Percentiles rank a stretch among this genome's conserved stretches.
Conservation (phyloP, 1,140 invertebrate species). For the Lanistes nyassanus region DNA sequence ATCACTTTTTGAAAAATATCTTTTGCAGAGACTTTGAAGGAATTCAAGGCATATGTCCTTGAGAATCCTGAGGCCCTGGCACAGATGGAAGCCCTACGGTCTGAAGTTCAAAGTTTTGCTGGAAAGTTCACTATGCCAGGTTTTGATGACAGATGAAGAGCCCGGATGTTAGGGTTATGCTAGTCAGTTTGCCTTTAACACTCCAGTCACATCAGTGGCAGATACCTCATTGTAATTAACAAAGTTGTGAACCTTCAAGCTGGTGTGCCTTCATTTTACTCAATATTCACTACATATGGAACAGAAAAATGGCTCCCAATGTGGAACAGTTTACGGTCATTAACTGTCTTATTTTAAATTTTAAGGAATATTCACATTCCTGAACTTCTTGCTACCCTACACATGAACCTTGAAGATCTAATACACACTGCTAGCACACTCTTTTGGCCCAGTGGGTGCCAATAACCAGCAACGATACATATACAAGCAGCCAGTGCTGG, state of each 20-base stretch:
- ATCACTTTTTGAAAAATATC: background rate
- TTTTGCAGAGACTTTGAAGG: slow-evolving; percentile 77
- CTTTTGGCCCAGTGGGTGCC: too few relatives aligned
- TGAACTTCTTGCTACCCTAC: too few relatives aligned
- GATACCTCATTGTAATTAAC: background rate
- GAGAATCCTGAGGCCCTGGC: slow-evolving; percentile 72
- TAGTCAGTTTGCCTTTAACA: background rate
- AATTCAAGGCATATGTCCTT: slow-evolving; percentile 79
- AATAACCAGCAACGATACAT: too few relatives aligned
- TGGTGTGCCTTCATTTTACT: background rate
- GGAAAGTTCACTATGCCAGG: slow-evolving; percentile 84
- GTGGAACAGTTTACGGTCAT: background rate
- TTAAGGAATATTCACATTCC: too few relatives aligned
- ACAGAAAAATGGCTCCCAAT: background rate
- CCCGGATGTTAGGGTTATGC: background rate
- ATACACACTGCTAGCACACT: too few relatives aligned
- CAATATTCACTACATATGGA: background rate
- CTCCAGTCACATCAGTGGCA: background rate
- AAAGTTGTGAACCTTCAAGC: background rate
- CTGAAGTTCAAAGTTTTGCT: slow-evolving; percentile 81
- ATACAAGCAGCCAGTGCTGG: too few relatives aligned
- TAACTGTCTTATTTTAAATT: too few relatives aligned
- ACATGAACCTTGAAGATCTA: too few relatives aligned
- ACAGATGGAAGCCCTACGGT: slow-evolving; percentile 75
- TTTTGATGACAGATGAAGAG: slow-evolving; percentile 48